Base-by-base conservation (phyloP, 2,888 invertebrate genomes). In the Alsophila aescularia region DNA sequence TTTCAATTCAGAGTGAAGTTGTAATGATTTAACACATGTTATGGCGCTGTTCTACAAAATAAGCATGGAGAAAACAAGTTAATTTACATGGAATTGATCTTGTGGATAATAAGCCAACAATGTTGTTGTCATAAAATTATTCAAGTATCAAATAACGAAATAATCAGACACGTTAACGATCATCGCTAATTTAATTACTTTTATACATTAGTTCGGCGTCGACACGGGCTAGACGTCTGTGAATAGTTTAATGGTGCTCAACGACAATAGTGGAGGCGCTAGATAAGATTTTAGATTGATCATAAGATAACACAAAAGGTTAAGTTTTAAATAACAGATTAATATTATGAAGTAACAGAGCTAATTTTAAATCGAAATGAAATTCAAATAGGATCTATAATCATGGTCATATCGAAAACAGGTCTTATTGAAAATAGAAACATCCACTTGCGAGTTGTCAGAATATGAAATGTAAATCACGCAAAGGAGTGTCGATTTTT, bases 31-130 rank as follows among this genome's bases (percentile, higher is more conserved):
- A 15, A 52, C 52, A 42, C 36, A 16, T 42, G 36, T 48, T 32
- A 29, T 21, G 49, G 10, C 16, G 21, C 43, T 34, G 39, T 54
- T 54, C 49, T 53, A 53, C 55, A 57, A 52, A 50, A 36, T 52
- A 52, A 52, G 49, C 52, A 51, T 24, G 48, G 47, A 58, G 40
- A 52, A 37, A 58, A 57, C 60, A 51, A 41, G 58, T 57, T 62
- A 57, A 62, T 64, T 62, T 52, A 52, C 58, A 60, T 64, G 54
- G 37, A 57, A 45, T 50, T 51, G 51, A 60, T 61, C 52, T 52
- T 16, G 44, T 43, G 34, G 44, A 54, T 34, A 53, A 48, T 44
- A 21, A 56, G 41, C 47, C 51, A 56, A 64, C 58, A 59, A 56
- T 58, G 50, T 58, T 40, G 45, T 37, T 12, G 43, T 52, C 52